These are phyloP conservation scores for Harpalus rufipes DNA, from an alignment of 2,888 invertebrate genomes.

Conservation along the genomic window DNA sequence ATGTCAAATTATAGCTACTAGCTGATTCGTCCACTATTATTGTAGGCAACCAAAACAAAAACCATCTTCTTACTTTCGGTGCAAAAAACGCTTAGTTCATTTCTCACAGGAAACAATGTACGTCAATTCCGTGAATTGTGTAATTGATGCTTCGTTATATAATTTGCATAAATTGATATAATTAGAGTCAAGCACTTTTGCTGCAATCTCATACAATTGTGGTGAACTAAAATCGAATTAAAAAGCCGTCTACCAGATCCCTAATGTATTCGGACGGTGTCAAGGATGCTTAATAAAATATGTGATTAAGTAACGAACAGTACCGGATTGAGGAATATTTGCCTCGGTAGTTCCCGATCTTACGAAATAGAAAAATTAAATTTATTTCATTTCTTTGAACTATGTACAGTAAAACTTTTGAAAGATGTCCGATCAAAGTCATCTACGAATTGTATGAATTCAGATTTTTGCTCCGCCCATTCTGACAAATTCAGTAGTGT, in stretches of 20 bases:
- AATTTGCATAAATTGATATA: slow-evolving; percentile 17
- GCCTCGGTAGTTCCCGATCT: neutral
- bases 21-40: too few species aligned
- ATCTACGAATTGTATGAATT: too few species aligned
- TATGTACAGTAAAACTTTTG: too few species aligned
- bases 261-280: slow-evolving; percentile 22
- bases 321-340: slow-evolving; percentile 4
- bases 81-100: neutral
- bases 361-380: too few species aligned
- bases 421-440: too few species aligned
- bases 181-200: slow-evolving; percentile 13
- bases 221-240: slow-evolving; percentile 21
- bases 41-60: neutral
- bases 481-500: too few species aligned
- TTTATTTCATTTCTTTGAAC: too few species aligned
- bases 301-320: slow-evolving; percentile 19
- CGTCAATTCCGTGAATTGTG: slow-evolving; percentile 18
- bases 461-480: too few species aligned
- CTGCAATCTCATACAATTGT: neutral
- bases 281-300: slow-evolving; percentile 53
- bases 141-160: slow-evolving; percentile 47
- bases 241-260: slow-evolving; percentile 12
- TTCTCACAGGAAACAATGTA: slow-evolving; percentile 11
- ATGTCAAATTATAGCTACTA: too few species aligned
- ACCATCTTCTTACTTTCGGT: neutral